Base-by-base conservation (phyloP, 2,888 invertebrate genomes). In the Macropis europaea region DNA sequence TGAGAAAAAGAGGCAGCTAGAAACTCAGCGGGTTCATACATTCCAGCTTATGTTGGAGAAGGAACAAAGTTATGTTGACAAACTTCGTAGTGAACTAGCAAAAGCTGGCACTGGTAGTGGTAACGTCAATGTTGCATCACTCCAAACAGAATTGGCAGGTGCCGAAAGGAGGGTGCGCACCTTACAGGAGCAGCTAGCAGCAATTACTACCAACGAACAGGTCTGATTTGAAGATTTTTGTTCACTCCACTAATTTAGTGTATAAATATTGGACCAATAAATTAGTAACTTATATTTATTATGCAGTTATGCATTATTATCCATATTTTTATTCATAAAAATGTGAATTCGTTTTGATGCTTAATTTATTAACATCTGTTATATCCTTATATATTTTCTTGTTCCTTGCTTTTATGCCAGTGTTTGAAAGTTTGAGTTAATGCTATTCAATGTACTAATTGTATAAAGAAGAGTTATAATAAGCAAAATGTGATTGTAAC, bases 11-110 rank as follows among this genome's bases (percentile, higher is more conserved):
- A 92, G 95, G 38, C 96, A 97, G 90, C 91, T 97, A 89, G 96
- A 96, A 87, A 93, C 94, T 63, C 95, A 96, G 81, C 95, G 96
- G 85, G 95, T 95, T 62, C 94, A 95, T 89, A 97, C 97, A 15
- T 93, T 97, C 77, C 94, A 95, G 80, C 92, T 97, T 86, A 98
- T 98, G 98, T 91, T 97, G 78, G 97, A 97, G 84, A 94, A 96
- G 84, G 97, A 97, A 86, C 95, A 95, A 89, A 93, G 95, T 83
- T 95, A 96, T 90, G 93, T 96, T 82, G 95, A 96, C 82, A 93
- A 94, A 82, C 91, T 97, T 70, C 93, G 95, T 72, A 94, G 94
- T 91, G 91, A 94, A 90, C 92, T 93, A 73, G 92, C 92, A 0
- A 90, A 90, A 50, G 87, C 90, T 19, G 88, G 89, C 26, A 91